phyloP scores from a whole-genome alignment of 1,140 invertebrate species.

The Brachionus koreanus region DNA sequence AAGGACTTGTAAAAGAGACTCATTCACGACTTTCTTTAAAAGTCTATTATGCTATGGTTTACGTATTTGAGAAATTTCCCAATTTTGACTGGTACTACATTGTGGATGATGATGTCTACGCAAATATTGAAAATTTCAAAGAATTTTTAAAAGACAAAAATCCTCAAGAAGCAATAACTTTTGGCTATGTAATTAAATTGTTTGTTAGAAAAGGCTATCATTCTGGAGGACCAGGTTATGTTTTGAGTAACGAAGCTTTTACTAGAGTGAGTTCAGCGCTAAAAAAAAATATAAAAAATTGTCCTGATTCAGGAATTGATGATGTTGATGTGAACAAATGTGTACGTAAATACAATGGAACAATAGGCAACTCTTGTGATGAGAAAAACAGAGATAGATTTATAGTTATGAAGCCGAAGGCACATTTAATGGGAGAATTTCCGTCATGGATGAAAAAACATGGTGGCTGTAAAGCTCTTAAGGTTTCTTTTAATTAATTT shows the following conservation, averaged over 20 bases:
- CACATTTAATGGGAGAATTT: neutral
- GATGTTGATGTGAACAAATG: conserved; percentile 32
- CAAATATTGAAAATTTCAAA: conserved; percentile 60
- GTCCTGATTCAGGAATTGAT: conserved; percentile 5
- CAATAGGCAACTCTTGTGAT: neutral
- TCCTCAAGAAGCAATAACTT: conserved; percentile 46
- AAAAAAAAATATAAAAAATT: neutral
- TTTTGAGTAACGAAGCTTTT: conserved; percentile 48
- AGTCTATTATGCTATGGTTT: neutral
- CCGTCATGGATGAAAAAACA: neutral
- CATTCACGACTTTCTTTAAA: neutral
- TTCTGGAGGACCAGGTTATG: conserved; percentile 51
- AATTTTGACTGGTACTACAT: conserved; percentile 82
- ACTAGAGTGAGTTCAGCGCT: neutral
- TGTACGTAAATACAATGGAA: neutral
- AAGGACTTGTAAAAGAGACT: neutral
- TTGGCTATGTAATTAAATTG: conserved; percentile 16
- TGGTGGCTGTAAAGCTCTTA: neutral
- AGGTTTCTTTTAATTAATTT: neutral
- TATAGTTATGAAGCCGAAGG: neutral
- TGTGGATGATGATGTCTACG: conserved; percentile 87
- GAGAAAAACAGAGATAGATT: neutral
- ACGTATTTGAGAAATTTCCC: conserved; percentile 60
- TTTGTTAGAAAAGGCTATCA: neutral
- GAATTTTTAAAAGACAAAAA: conserved; percentile 50